Base-by-base conservation (phyloP, 2,113 vertebrate species). In the Gymnorhina tibicen region DNA sequence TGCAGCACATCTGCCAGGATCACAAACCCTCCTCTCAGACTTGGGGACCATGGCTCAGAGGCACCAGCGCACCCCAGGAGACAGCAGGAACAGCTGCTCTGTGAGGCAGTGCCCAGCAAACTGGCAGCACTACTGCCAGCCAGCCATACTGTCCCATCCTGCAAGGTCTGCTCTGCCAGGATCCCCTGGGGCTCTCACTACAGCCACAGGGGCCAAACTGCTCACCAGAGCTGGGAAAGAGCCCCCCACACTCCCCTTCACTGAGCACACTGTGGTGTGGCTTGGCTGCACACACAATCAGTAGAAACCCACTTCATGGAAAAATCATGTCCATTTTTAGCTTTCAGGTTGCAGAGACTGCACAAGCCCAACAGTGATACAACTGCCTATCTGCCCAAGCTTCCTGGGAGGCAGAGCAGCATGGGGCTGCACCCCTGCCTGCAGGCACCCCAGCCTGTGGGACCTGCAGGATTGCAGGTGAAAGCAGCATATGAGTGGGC, bases 361-460 rank as follows among this genome's bases (percentile, higher is more conserved):
- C 80, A 67, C 85, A 91, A 93, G 52, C 62, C 47, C 56, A 20
- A 5, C 11, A 26, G 22, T 70, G 80, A 80, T 13, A 66, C 62
- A 87, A 70, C 75, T 60, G 62, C 39, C 24, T 59, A 23, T 33
- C 37, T 77, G 55, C 50, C 55, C 0, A 3, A 72, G 41, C 21
- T 59, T 18, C 16, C 30, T 3, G 12, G 44, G 59, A 70, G 17
- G 53, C 66, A 77, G 72, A 46, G 58, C 35, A 46, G 44, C 1
- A 1, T 0, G 0, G 70, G 35, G 58, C 39, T 70, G 49, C 42
- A n/a, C 24, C 60, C 33, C 41, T 21, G 26, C 49, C 81, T 1
- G 1, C 39, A 42, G 67, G 42, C 55, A 76, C 32, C 55, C n/a
- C 24, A 79, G 64, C 19, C 15, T 0, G 1, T 27, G 41, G 10